phyloP scores from a whole-genome alignment of 1,140 invertebrate genomes.

The Sycobia sp. region DNA sequence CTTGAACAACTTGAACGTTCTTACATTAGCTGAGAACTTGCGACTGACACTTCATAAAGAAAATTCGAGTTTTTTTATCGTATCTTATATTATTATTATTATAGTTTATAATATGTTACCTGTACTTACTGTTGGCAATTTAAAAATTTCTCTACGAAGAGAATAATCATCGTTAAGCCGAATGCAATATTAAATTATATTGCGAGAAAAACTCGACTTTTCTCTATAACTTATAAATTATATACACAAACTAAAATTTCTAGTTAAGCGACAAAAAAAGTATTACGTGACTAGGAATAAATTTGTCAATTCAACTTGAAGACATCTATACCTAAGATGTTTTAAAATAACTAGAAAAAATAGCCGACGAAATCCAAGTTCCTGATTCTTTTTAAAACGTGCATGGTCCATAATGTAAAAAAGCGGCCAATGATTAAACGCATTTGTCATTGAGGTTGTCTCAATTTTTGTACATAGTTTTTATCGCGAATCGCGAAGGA shows the following conservation, averaged over 20 bases:
- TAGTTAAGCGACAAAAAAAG: slow-evolving; percentile 36
- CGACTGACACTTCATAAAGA: slow-evolving; percentile 30
- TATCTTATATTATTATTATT: slow-evolving; percentile 25
- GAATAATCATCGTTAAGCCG: slow-evolving; percentile 13
- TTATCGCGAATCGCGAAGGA: slow-evolving; percentile 43
- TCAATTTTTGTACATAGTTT: slow-evolving; percentile 50
- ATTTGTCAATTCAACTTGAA: slow-evolving; percentile 34
- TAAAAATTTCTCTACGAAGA: slow-evolving; percentile 15
- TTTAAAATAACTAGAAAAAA: slow-evolving; percentile 34
- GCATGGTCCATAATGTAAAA: slow-evolving; percentile 41
- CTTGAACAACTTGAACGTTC: slow-evolving; percentile 34
- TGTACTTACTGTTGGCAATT: slow-evolving; percentile 36
- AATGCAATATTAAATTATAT: slow-evolving; percentile 32
- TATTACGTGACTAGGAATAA: slow-evolving; percentile 35
- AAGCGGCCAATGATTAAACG: slow-evolving; percentile 38
- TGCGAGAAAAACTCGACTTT: slow-evolving; percentile 32
- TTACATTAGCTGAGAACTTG: slow-evolving; percentile 32
- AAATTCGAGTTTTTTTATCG: slow-evolving; percentile 35
- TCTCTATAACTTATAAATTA: slow-evolving; percentile 29
- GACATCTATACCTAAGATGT: slow-evolving; percentile 4
- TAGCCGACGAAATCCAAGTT: slow-evolving; percentile 46
- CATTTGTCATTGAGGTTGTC: slow-evolving; percentile 45
- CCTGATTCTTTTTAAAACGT: slow-evolving; percentile 41
- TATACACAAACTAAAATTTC: slow-evolving; percentile 38
- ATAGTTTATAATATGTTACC: slow-evolving; percentile 35